A percentile compares a stretch with the other conserved stretches of the same genome.
These are phyloP conservation scores for Drosophila orosa DNA, from an alignment of 1,140 invertebrate genomes.

Conservation along the genomic window DNA sequence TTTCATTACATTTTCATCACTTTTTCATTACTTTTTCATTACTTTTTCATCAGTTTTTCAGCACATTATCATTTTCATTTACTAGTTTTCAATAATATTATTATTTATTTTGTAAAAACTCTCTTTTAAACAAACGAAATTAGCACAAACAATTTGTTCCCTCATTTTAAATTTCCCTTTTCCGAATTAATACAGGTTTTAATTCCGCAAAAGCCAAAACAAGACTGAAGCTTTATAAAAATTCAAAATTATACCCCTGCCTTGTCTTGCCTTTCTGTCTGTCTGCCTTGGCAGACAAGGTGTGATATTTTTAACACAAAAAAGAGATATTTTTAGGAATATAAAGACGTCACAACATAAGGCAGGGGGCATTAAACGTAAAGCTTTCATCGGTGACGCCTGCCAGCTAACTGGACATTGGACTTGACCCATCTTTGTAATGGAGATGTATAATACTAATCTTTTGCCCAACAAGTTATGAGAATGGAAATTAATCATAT, in stretches of 20 bases:
- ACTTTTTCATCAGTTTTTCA: too few species aligned
- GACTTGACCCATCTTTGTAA: slow-evolving; percentile 35
- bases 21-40: too few species aligned
- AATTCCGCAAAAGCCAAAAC: not conserved
- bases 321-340: slow-evolving; percentile 14
- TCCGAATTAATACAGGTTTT: slow-evolving; percentile 1
- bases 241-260: not conserved
- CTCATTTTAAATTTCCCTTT: not conserved
- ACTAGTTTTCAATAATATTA: not conserved
- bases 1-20: too few species aligned
- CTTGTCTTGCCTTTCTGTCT: not conserved
- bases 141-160: not conserved
- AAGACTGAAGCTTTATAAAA: not conserved
- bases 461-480: slow-evolving; percentile 3
- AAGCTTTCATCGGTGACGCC: slow-evolving; percentile 21
- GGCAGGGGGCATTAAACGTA: not conserved
- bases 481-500: slow-evolving; percentile 44
- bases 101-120: not conserved
- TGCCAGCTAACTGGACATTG: not conserved
- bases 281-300: slow-evolving; percentile 4
- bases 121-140: not conserved
- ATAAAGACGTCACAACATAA: slow-evolving; percentile 16
- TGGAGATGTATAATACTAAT: not conserved
- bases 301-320: not conserved
- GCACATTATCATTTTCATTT: too few species aligned